Conservation (phyloP, 92 coral and sea anemone species). For the Pocillopora grandis region DNA sequence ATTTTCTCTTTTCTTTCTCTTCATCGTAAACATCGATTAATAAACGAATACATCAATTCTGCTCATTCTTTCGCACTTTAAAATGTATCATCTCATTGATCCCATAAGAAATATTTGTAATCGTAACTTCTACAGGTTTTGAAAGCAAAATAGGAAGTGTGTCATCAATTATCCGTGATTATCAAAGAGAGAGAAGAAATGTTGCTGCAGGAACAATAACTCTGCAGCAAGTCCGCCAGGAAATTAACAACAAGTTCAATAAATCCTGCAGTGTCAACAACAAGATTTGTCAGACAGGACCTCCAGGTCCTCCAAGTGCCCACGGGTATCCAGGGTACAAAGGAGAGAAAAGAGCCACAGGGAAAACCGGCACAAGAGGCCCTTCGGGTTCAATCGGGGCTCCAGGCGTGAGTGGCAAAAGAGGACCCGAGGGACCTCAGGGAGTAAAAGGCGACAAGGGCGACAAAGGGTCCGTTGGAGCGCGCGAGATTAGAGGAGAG, state of each 20-base stretch:
- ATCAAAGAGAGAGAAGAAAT: background rate
- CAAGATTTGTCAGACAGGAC: constrained; percentile 14
- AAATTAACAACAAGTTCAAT: background rate
- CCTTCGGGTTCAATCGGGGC: background rate
- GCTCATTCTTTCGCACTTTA: too few relatives aligned
- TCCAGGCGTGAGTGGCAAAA: background rate
- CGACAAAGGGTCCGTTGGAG: background rate
- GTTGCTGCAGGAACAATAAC: background rate
- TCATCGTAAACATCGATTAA: too few relatives aligned
- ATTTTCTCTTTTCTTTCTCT: too few relatives aligned
- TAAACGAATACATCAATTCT: too few relatives aligned
- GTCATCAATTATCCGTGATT: background rate
- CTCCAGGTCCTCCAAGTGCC: constrained; percentile 1
- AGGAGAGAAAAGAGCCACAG: background rate
- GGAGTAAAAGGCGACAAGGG: background rate
- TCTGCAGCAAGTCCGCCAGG: background rate
- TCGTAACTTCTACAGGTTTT: too few relatives aligned
- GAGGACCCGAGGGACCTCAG: background rate
- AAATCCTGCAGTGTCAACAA: background rate
- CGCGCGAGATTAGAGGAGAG: background rate
- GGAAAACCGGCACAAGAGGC: too few relatives aligned
- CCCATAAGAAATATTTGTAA: too few relatives aligned
- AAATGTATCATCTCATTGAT: too few relatives aligned
- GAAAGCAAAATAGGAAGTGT: too few relatives aligned
- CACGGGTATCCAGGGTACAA: constrained; percentile 9